Evolutionary conservation across 2,797 vertebrate genomes (phyloP).

Genomic region (Peromyscus nudipes): DNA sequence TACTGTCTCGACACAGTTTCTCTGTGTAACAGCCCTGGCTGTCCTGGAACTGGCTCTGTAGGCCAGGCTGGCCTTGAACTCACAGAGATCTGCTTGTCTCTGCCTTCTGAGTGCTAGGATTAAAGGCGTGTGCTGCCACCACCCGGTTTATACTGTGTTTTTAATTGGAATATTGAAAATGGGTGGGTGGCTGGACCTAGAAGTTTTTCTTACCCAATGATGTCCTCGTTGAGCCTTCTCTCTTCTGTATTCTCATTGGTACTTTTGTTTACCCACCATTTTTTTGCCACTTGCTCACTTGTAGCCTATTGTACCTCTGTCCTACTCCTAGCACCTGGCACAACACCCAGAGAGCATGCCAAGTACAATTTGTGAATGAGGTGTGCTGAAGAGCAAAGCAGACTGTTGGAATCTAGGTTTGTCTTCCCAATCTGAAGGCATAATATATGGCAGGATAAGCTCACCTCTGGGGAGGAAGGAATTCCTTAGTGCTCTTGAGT

Average conservation of each 20-base stretch:
- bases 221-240: background rate
- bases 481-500: constrained; percentile 40
- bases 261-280: background rate
- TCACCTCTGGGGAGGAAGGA: constrained; percentile 29
- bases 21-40: background rate
- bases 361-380: background rate
- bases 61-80: too few species aligned
- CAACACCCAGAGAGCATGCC: background rate
- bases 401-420: constrained; percentile 37
- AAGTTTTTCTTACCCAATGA: background rate
- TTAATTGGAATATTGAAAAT: background rate
- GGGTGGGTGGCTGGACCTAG: background rate
- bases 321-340: background rate
- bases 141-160: background rate
- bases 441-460: constrained; percentile 58
- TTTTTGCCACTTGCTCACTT: constrained; percentile 11
- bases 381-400: constrained; percentile 19
- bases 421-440: constrained; percentile 26
- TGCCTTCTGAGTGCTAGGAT: background rate
- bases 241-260: background rate
- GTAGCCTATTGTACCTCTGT: background rate
- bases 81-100: too few species aligned
- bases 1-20: background rate
- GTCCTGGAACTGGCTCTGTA: background rate
- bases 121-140: background rate